These are phyloP conservation scores for Monopterus albus DNA, from an alignment of 2,113 vertebrate genomes.

Conservation along the genomic window DNA sequence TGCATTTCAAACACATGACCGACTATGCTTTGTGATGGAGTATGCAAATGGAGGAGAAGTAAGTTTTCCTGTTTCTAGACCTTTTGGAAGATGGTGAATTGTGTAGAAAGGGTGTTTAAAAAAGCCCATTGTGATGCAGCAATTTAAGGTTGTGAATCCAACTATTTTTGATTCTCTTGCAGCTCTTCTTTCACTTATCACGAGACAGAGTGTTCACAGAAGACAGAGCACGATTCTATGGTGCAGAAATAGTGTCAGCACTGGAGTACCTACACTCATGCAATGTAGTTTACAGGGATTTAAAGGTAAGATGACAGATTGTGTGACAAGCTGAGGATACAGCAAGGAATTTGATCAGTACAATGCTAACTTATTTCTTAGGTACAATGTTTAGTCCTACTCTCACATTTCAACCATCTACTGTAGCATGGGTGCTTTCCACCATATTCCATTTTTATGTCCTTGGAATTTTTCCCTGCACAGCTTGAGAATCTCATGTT, in stretches of 20 bases:
- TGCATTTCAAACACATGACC: conserved; percentile 94
- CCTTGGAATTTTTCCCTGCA: conserved; percentile 2
- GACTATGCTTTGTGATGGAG: conserved; percentile 97
- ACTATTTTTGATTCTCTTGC: conserved; percentile 23
- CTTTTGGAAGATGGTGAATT: background rate
- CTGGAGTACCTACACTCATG: conserved; percentile 94
- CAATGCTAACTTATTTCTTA: background rate
- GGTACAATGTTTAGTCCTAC: background rate
- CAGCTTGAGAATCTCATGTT: conserved; percentile 98
- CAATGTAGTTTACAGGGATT: conserved; percentile 94
- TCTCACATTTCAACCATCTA: background rate
- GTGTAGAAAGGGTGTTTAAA: background rate
- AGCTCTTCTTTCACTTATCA: conserved; percentile 96
- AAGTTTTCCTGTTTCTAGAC: conserved; percentile 35
- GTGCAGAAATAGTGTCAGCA: conserved; percentile 94
- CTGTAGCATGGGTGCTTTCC: no score
- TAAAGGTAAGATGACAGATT: conserved; percentile 90
- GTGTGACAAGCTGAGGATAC: no score
- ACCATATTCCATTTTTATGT: background rate
- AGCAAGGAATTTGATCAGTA: no score
- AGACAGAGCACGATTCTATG: conserved; percentile 93
- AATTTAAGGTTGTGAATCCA: background rate
- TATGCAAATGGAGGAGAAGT: conserved; percentile 97
- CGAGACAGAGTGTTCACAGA: conserved; percentile 93
- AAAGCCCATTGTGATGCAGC: background rate